Base-by-base conservation (phyloP, 2,797 vertebrate species). In the Sarcophilus harrisii region DNA sequence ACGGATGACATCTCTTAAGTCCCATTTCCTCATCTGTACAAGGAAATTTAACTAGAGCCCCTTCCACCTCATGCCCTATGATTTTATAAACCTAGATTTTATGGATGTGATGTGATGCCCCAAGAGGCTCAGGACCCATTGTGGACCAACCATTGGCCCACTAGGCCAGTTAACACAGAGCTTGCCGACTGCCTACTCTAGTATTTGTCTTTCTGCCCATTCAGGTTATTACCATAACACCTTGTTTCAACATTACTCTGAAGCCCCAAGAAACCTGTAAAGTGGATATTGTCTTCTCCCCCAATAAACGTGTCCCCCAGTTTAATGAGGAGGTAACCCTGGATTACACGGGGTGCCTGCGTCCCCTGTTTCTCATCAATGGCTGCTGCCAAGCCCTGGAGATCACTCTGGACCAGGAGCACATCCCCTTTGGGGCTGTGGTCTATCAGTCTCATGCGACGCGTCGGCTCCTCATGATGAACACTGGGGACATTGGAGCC, bases 311-410 rank as follows among this genome's bases (percentile, higher is more conserved):
- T 3, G 57, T 99, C 73, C 93, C 98, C 73, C 95, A 97, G 0
- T 99, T 99, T 96, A 98, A 96, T 0, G 99, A 99, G 59, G 99
- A 99, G 96, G 99, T 99, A 95, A 98, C 99, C 95, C 97, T 99
- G 0, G 98, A 99, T 94, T 99, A 98, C 95, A n/a, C 96, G 2
- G 99, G 99, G 11, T 93, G 98, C 52, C 95, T 99, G 90, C 98
- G 94, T 92, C 99, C 99, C 89, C 99, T 99, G 96, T 98, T 99
- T 98, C 98, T 98, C 32, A 97, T 99, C 58, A 98, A 91, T 0
- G 99, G 99, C 94, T 99, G 98, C 98, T 99, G 99, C 98, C 99
- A 99, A 98, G 99, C 98, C 94, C 98, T 99, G 91, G 98, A 98
- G 62, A 98, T 99, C 93, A 98, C 97, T 92, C 96, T 99, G 97